phyloP scores from a whole-genome alignment of 2,888 invertebrate genomes.

The Mesochorus sp. region DNA sequence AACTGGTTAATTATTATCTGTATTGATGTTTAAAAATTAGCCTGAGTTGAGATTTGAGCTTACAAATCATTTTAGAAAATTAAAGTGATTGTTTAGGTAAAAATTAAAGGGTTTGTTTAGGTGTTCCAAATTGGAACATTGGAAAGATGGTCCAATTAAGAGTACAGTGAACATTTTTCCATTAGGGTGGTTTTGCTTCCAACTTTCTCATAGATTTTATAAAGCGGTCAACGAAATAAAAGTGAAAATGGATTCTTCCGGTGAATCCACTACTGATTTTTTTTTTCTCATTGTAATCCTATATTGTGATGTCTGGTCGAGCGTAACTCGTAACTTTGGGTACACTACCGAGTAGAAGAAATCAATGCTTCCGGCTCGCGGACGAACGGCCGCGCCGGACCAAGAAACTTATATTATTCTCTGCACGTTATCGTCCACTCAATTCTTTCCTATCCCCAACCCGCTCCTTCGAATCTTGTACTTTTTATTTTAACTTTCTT shows the following conservation, averaged over 20 bases:
- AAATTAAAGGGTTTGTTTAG: too few species aligned
- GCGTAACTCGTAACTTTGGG: constrained; percentile 53
- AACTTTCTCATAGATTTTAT: too few species aligned
- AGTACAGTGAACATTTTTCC: too few species aligned
- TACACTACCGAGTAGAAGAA: constrained; percentile 59
- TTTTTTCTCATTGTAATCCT: neutral
- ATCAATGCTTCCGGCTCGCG: constrained; percentile 62
- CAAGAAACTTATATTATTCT: constrained; percentile 62
- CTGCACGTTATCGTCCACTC: constrained; percentile 64
- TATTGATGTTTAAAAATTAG: too few species aligned
- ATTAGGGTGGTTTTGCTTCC: too few species aligned
- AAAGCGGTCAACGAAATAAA: neutral
- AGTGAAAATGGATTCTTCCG: constrained; percentile 20
- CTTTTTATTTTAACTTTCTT: constrained; percentile 62
- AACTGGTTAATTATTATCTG: too few species aligned
- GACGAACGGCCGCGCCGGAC: constrained; percentile 51
- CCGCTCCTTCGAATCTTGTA: constrained; percentile 55
- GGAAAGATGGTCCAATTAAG: too few species aligned
- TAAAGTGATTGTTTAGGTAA: too few species aligned
- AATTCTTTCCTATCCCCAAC: constrained; percentile 46
- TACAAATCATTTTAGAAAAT: too few species aligned
- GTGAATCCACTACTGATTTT: constrained; percentile 33
- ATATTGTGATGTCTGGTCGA: constrained; percentile 31
- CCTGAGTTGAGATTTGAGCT: too few species aligned
- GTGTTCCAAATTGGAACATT: too few species aligned